Evolutionary conservation across 37 sponge, comb jelly and placozoan species (phyloP).

Genomic region (Ianthella basta): DNA sequence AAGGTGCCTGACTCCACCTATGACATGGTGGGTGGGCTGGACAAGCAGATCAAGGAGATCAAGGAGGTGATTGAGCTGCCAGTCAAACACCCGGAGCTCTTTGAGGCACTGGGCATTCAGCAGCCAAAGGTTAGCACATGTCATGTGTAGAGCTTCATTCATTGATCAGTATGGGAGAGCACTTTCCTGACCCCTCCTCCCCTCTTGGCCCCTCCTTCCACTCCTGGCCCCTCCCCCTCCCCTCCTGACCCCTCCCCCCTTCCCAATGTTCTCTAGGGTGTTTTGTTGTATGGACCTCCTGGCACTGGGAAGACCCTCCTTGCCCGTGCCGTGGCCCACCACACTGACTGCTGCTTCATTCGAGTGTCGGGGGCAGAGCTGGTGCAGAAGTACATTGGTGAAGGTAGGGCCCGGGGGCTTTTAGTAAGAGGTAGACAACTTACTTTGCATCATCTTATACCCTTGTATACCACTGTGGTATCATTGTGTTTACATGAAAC

Average conservation of each 20-base stretch:
- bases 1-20: constrained; percentile 99
- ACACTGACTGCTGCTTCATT: constrained; percentile 98
- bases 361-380: constrained; percentile 98
- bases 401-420: constrained; percentile 52
- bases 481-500: too few relatives aligned
- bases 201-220: not conserved
- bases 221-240: not conserved
- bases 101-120: constrained; percentile 96
- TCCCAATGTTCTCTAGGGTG: too few relatives aligned
- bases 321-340: constrained; percentile 98
- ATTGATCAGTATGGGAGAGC: too few relatives aligned
- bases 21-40: constrained; percentile 99
- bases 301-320: constrained; percentile 98
- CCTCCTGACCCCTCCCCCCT: too few relatives aligned
- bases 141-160: too few relatives aligned
- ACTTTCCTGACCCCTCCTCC: too few relatives aligned
- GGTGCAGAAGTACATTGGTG: constrained; percentile 99
- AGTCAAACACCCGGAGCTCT: constrained; percentile 98
- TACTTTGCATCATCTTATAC: too few relatives aligned
- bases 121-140: constrained; percentile 87
- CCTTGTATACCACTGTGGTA: too few relatives aligned
- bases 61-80: constrained; percentile 99
- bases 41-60: constrained; percentile 98
- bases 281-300: constrained; percentile 92
- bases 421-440: too few relatives aligned